phyloP scores from a whole-genome alignment of 2,113 vertebrate species.

The Panurus biarmicus region DNA sequence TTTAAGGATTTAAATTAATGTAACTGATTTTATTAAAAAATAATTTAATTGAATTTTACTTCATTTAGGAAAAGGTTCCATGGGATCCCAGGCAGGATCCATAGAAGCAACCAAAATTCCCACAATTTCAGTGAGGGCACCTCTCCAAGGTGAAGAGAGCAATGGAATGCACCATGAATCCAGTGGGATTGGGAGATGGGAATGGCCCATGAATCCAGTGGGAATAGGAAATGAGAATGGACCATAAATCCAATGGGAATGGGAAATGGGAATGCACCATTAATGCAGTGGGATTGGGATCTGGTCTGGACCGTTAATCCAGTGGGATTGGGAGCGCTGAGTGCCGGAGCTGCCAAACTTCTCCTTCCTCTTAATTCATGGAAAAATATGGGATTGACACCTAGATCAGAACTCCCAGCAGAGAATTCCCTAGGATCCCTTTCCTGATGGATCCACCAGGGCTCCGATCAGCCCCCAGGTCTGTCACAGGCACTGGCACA shows the following conservation, averaged over 20 bases:
- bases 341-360: neutral
- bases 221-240: too few species aligned
- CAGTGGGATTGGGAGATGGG: too few species aligned
- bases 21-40: neutral
- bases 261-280: too few species aligned
- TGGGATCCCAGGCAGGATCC: neutral
- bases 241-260: too few species aligned
- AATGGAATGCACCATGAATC: too few species aligned
- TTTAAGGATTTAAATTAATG: neutral
- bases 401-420: neutral
- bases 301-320: too few species aligned
- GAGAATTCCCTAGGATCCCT: neutral
- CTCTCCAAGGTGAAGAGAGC: neutral
- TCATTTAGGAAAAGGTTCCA: neutral
- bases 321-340: too few species aligned
- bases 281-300: too few species aligned
- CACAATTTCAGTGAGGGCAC: neutral
- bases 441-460: neutral
- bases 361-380: neutral
- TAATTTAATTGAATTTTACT: neutral
- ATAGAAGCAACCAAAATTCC: neutral
- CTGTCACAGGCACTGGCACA: neutral
- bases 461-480: neutral
- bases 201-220: too few species aligned
- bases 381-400: neutral